phyloP scores from a whole-genome alignment of 1,140 invertebrate genomes.

The Oryzaephilus surinamensis region DNA sequence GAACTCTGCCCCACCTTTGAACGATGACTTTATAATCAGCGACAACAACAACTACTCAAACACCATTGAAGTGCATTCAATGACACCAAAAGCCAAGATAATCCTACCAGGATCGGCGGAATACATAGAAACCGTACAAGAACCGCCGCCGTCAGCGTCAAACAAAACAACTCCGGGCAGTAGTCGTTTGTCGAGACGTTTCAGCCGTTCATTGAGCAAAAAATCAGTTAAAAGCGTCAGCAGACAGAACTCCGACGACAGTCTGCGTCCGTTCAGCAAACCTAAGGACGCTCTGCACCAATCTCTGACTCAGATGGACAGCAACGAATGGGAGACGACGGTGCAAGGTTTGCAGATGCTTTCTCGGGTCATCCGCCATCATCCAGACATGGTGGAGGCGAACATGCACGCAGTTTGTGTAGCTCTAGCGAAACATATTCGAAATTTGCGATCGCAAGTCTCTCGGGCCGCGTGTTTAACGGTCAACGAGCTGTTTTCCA shows the following conservation, averaged over 20 bases:
- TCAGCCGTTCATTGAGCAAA: constrained; percentile 1
- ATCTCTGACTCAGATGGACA: constrained; percentile 54
- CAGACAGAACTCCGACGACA: too few relatives aligned
- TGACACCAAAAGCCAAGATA: too few relatives aligned
- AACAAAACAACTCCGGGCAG: not conserved
- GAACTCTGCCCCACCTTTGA: constrained; percentile 27
- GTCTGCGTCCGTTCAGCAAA: constrained; percentile 46
- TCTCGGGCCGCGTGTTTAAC: constrained; percentile 72
- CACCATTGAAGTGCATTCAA: too few relatives aligned
- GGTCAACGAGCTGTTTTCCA: constrained; percentile 63
- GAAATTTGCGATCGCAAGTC: constrained; percentile 83
- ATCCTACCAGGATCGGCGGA: constrained; percentile 12
- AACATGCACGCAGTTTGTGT: constrained; percentile 56
- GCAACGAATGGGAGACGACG: constrained; percentile 65
- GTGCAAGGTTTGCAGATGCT: constrained; percentile 66
- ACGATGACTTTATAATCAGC: constrained; percentile 16
- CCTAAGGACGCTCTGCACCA: constrained; percentile 52
- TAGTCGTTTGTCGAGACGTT: constrained; percentile 6
- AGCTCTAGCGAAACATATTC: constrained; percentile 63
- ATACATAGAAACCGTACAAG: constrained; percentile 1
- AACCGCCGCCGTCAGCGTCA: constrained; percentile 2
- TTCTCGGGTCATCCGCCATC: constrained; percentile 59
- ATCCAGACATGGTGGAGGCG: constrained; percentile 50
- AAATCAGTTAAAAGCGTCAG: not conserved
- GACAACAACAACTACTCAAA: constrained; percentile 3